Evolutionary conservation across 2,797 vertebrate species (phyloP).

Genomic region (Microcaecilia unicolor): DNA sequence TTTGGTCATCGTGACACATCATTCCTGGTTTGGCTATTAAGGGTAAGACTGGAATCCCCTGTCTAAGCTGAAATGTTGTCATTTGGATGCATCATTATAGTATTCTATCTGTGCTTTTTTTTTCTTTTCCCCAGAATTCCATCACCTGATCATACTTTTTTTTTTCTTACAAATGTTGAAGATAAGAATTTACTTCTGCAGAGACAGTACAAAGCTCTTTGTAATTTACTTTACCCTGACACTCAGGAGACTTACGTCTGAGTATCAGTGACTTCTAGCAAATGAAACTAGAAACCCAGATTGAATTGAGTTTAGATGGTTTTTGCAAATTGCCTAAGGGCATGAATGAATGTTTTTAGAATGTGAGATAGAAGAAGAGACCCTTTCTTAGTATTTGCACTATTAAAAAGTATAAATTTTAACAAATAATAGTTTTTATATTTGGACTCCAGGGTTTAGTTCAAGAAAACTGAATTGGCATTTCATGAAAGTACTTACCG

Average conservation of each 20-base stretch:
- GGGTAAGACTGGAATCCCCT: no score
- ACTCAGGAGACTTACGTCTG: background rate
- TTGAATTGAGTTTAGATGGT: constrained; percentile 6
- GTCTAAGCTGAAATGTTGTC: background rate
- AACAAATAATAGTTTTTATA: constrained; percentile 16
- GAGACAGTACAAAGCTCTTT: background rate
- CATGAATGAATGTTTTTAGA: constrained; percentile 2
- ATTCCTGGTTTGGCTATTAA: no score
- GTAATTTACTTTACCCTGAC: constrained; percentile 13
- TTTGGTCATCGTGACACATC: no score
- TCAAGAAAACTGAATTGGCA: background rate
- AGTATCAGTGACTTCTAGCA: constrained; percentile 3
- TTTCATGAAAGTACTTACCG: background rate
- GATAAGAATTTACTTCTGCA: constrained; percentile 5
- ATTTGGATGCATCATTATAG: constrained; percentile 5
- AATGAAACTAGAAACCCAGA: constrained; percentile 3
- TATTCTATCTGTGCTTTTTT: constrained; percentile 1
- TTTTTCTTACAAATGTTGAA: constrained; percentile 6
- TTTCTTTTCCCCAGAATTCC: constrained; percentile 8
- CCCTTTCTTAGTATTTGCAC: background rate
- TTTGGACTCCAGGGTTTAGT: no score
- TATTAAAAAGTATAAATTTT: constrained; percentile 5
- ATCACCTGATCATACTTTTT: background rate
- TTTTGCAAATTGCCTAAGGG: background rate
- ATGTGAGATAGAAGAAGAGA: constrained; percentile 1